Evolutionary conservation across 1,140 invertebrate species (phyloP).

Genomic region (Panulirus ornatus): DNA sequence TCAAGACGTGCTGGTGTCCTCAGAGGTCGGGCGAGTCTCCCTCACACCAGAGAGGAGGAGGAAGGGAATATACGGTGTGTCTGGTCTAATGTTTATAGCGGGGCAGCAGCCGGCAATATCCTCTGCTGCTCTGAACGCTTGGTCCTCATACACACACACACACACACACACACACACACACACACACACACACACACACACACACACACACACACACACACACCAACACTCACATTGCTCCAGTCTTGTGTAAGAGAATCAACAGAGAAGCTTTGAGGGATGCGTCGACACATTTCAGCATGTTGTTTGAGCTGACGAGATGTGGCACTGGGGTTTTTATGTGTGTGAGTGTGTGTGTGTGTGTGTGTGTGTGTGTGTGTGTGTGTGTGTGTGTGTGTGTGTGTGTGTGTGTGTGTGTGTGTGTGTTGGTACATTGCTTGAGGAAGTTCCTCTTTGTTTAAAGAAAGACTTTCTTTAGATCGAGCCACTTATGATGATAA

Average conservation of each 20-base stretch:
- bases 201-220: constrained; percentile 20
- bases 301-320: neutral
- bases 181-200: constrained; percentile 9
- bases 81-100: too few species aligned
- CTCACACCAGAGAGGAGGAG: too few species aligned
- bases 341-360: neutral
- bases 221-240: neutral
- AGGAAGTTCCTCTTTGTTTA: neutral
- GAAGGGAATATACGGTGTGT: too few species aligned
- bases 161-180: too few species aligned
- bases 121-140: neutral
- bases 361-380: neutral
- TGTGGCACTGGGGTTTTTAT: neutral
- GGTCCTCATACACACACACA: neutral
- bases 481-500: neutral
- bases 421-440: neutral
- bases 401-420: neutral
- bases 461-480: neutral
- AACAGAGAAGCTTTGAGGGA: neutral
- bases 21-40: neutral
- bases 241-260: neutral
- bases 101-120: neutral
- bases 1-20: neutral
- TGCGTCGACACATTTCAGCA: neutral
- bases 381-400: constrained; percentile 7